Percentiles rank a stretch among this genome's conserved stretches.
Conservation (phyloP, 2,888 invertebrate genomes). For the Pecten maximus region DNA sequence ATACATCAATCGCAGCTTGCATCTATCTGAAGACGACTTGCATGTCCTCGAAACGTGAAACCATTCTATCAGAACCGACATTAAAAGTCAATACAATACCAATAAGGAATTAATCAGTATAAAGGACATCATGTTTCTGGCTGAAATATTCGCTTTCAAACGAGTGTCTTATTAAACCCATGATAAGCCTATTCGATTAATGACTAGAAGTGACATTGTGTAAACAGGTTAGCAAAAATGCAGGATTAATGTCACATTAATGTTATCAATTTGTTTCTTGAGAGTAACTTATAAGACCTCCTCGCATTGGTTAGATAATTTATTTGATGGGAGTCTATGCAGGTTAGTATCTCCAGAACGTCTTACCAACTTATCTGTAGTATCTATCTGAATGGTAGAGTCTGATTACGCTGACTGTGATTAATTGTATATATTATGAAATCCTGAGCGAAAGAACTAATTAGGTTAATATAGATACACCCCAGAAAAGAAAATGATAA, state of each 20-base stretch:
- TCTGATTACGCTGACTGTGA: neutral
- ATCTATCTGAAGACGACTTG: neutral
- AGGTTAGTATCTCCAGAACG: neutral
- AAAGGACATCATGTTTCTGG: too few species aligned
- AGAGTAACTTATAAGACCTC: neutral
- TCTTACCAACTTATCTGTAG: neutral
- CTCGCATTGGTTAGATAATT: neutral
- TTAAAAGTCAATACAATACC: neutral
- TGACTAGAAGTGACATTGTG: too few species aligned
- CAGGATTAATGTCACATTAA: too few species aligned
- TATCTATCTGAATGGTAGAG: neutral
- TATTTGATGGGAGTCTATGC: neutral
- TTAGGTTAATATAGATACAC: neutral
- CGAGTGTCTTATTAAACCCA: too few species aligned
- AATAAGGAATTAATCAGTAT: too few species aligned
- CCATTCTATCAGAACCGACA: neutral
- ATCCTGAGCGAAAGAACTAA: neutral
- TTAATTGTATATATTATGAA: neutral
- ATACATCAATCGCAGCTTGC: neutral
- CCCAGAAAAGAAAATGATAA: neutral
- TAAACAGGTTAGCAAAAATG: too few species aligned
- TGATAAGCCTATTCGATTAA: too few species aligned
- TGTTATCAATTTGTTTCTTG: too few species aligned
- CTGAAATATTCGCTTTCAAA: too few species aligned
- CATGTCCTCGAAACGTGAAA: neutral